phyloP scores from a whole-genome alignment of 2,113 vertebrate genomes.

The Athene cunicularia region DNA sequence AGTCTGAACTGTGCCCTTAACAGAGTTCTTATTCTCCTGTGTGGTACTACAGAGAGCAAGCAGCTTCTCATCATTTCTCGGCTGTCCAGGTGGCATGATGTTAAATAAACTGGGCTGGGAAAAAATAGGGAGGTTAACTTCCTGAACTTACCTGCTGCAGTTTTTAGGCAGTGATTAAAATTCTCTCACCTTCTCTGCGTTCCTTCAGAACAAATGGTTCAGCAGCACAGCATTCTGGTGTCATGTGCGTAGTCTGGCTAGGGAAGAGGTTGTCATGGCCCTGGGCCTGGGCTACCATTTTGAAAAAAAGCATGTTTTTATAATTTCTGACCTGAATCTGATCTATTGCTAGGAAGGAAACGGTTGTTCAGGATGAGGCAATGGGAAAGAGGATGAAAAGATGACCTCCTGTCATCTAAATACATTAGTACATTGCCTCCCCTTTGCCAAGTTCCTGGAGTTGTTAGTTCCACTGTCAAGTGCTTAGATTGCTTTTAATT shows the following conservation, averaged over 20 bases:
- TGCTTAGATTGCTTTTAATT: conserved; percentile 41
- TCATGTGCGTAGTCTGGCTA: neutral
- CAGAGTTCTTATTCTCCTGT: neutral
- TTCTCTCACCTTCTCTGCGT: neutral
- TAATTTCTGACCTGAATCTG: neutral
- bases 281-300: neutral
- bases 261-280: neutral
- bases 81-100: neutral
- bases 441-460: neutral
- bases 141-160: neutral
- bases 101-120: neutral
- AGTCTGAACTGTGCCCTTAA: neutral
- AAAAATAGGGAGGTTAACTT: neutral
- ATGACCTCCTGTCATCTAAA: neutral
- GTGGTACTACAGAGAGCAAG: neutral
- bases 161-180: neutral
- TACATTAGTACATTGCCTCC: neutral
- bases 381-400: neutral
- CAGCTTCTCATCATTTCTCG: neutral
- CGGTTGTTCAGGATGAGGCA: neutral
- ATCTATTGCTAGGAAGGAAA: neutral
- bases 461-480: neutral
- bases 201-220: conserved; percentile 1
- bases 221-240: neutral
- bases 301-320: neutral